These are phyloP conservation scores for Phrynocephalus guinanensis DNA, from an alignment of 2,797 vertebrate species.

Conservation along the genomic window DNA sequence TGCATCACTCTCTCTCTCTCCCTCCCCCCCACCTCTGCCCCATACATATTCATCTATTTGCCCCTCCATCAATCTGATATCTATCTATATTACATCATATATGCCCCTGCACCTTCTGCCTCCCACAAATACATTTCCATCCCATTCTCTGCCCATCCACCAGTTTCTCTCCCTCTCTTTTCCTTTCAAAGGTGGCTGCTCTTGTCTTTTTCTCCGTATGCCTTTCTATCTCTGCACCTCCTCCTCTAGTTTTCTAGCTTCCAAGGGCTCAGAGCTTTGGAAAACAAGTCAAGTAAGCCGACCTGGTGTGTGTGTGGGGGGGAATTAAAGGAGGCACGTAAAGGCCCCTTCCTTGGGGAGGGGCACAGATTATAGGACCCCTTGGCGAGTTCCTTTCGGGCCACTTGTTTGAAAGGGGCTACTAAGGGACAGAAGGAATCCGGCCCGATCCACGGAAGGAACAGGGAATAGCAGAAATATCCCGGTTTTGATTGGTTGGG, in stretches of 20 bases:
- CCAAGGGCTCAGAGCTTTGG: neutral
- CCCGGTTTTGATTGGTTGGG: neutral
- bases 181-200: neutral
- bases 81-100: slow-evolving; percentile 21
- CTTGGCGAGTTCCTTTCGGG: neutral
- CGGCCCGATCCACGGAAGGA: no score
- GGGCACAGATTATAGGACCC: neutral
- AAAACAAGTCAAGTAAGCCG: no score
- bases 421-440: neutral
- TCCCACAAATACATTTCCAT: slow-evolving; percentile 23
- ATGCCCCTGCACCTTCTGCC: neutral
- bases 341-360: neutral
- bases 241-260: neutral
- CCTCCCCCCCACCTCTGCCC: neutral
- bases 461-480: neutral
- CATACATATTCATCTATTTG: slow-evolving; percentile 32
- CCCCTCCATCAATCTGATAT: slow-evolving; percentile 41
- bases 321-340: neutral
- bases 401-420: neutral
- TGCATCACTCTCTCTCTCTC: no score
- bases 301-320: neutral
- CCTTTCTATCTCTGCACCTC: neutral
- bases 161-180: neutral
- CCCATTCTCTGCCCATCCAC: slow-evolving; percentile 5
- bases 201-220: neutral